Evolutionary conservation across 2,888 invertebrate species (phyloP).

Genomic region (Tanypteryx hageni): DNA sequence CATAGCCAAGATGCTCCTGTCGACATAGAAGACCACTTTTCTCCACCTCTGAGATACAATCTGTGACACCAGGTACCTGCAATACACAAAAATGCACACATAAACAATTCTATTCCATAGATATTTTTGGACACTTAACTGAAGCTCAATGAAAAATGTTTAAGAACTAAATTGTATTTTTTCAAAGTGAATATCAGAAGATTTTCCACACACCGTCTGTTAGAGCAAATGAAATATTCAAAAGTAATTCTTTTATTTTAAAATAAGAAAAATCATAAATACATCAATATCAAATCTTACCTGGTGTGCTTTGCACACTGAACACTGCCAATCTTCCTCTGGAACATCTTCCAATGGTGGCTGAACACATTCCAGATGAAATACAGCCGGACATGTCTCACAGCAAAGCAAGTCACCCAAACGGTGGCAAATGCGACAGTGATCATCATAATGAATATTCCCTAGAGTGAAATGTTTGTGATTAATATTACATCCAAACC

Average conservation of each 20-base stretch:
- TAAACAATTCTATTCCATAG: too few relatives aligned
- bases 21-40: slow-evolving; percentile 93
- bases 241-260: too few relatives aligned
- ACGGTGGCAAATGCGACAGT: slow-evolving; percentile 93
- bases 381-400: slow-evolving; percentile 98
- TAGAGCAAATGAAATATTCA: too few relatives aligned
- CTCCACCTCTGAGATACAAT: slow-evolving; percentile 94
- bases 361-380: slow-evolving; percentile 97
- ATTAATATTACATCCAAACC: neutral
- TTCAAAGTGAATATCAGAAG: too few relatives aligned
- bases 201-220: too few relatives aligned
- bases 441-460: slow-evolving; percentile 94
- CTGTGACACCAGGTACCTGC: slow-evolving; percentile 90
- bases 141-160: too few relatives aligned
- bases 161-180: too few relatives aligned
- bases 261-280: too few relatives aligned
- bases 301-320: slow-evolving; percentile 93
- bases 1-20: slow-evolving; percentile 96
- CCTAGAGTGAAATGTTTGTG: slow-evolving; percentile 75
- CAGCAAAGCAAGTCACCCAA: slow-evolving; percentile 97
- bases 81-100: slow-evolving; percentile 65
- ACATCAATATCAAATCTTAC: slow-evolving; percentile 72
- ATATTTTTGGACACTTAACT: too few relatives aligned
- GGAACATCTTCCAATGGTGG: slow-evolving; percentile 96
- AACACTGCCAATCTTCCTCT: slow-evolving; percentile 98